Conservation (phyloP, 2,113 vertebrate species). For the Pseudorhombus dupliciocellatus region DNA sequence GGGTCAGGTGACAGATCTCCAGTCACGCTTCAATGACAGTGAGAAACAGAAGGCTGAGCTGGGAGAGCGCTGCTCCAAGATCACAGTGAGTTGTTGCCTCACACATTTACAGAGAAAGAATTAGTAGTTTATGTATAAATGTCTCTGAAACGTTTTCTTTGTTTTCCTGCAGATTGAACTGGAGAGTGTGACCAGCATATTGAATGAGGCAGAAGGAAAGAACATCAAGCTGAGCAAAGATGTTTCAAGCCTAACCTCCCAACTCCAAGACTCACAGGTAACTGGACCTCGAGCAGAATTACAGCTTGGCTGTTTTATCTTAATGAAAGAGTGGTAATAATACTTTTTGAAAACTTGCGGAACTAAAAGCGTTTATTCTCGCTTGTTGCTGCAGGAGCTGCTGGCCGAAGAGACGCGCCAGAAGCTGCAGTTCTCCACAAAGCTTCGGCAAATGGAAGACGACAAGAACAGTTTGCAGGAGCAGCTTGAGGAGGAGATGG, state of each 20-base stretch:
- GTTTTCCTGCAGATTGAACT: slow-evolving; percentile 83
- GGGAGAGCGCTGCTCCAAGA: slow-evolving; percentile 89
- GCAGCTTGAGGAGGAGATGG: slow-evolving; percentile 93
- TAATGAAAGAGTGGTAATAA: too few species aligned
- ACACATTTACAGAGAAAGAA: background rate
- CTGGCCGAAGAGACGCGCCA: slow-evolving; percentile 94
- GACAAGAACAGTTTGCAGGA: slow-evolving; percentile 91
- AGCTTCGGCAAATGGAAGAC: slow-evolving; percentile 91
- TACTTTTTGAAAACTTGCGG: background rate
- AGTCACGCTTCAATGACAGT: slow-evolving; percentile 87
- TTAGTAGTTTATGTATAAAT: background rate
- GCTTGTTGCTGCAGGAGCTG: slow-evolving; percentile 82
- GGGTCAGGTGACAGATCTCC: slow-evolving; percentile 89
- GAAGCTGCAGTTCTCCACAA: slow-evolving; percentile 92
- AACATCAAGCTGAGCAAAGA: slow-evolving; percentile 95
- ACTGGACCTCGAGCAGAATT: background rate
- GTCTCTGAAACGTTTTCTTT: accelerated
- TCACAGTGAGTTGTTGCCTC: slow-evolving; percentile 82
- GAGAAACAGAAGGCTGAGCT: slow-evolving; percentile 90
- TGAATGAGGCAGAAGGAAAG: slow-evolving; percentile 93
- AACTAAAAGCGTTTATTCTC: background rate
- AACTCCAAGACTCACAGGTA: slow-evolving; percentile 94
- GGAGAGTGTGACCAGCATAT: slow-evolving; percentile 87
- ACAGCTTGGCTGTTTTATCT: background rate
- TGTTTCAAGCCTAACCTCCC: slow-evolving; percentile 86